These are phyloP conservation scores for Ennomos quercinarius DNA, from an alignment of 2,888 invertebrate genomes.

Conservation along the genomic window DNA sequence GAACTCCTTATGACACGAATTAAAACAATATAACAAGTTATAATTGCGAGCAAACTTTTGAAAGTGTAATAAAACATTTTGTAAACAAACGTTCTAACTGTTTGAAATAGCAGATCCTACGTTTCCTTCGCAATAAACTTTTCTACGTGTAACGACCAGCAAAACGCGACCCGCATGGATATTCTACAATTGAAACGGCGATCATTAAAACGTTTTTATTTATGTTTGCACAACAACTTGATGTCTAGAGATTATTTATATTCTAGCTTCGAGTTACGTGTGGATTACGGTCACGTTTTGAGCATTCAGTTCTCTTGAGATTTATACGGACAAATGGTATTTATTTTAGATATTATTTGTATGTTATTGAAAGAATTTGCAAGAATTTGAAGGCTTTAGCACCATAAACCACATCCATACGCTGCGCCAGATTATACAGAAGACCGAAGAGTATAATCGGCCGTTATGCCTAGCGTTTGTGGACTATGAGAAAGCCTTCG, in stretches of 20 bases:
- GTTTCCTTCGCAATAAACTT: slow-evolving; percentile 26
- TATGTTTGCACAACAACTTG: slow-evolving; percentile 28
- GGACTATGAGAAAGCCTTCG: no score
- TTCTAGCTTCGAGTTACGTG: slow-evolving; percentile 11
- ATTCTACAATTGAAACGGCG: slow-evolving; percentile 25
- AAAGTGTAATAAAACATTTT: slow-evolving; percentile 14
- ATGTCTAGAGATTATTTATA: slow-evolving; percentile 25
- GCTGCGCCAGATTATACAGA: no score
- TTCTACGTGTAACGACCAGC: slow-evolving; percentile 32
- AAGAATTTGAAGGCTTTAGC: no score
- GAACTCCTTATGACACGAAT: no score
- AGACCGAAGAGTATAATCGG: no score
- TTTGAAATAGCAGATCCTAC: slow-evolving; percentile 12
- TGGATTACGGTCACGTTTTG: slow-evolving; percentile 24
- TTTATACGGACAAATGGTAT: slow-evolving; percentile 20
- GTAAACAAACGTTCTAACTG: slow-evolving; percentile 15
- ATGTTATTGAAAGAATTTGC: no score
- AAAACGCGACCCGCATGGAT: slow-evolving; percentile 30
- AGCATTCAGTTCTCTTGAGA: slow-evolving; percentile 21
- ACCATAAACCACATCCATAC: no score
- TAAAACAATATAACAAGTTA: neutral
- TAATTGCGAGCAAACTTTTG: slow-evolving; percentile 10
- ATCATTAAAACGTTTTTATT: slow-evolving; percentile 29
- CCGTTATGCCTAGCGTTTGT: no score
- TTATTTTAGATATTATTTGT: slow-evolving; percentile 13